Base-by-base conservation (phyloP, 1,140 invertebrate genomes). In the Delia radicum region DNA sequence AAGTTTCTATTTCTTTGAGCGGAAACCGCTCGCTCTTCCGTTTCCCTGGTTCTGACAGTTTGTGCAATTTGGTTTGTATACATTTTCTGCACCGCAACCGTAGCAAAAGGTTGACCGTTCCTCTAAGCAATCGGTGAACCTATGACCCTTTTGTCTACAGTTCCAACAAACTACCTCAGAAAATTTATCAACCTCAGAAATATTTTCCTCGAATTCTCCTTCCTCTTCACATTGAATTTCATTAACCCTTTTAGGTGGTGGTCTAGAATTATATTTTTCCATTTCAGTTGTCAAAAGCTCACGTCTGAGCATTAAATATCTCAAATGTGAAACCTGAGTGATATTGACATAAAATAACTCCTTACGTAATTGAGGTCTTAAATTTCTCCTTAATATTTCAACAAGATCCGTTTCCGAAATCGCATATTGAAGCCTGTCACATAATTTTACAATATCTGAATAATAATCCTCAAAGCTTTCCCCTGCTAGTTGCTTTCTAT, bases 51-150 rank as follows among this genome's bases (percentile, higher is more conserved):
- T 73, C 12, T 37, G 37, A 21, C 18, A 27, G 46, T 46, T 46
- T 10, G 5, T 73, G 15, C 71, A 73, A 24, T 42, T 12, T 46
- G 24, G 33, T 1, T 33, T 46, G 2, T 7, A 48, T 1, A 73
- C 71, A 73, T 73, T 73, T 46, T 73, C 48, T 12, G 46, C 71
- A 8, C 71, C 71, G 48, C 71, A 73, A 5, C 71, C 37, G 21
- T 21, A 73, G 27, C 71, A 73, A 46, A 73, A 73, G 1, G 48
- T 1, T 4, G 12, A 48, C 10, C 71, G 31, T 73, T 42, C 24
- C 31, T 73, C 37, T 26, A 37, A 21, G 26, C 71, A 73, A 15
- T 73, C 71, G 48, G 46, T 48, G 24, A 42, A 73, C 10, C 37
- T 21, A 48, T 73, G 71, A 46, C 71, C 71, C 4, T 3, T 26